phyloP scores from a whole-genome alignment of 1,140 invertebrate species.

The Penaeus chinensis region DNA sequence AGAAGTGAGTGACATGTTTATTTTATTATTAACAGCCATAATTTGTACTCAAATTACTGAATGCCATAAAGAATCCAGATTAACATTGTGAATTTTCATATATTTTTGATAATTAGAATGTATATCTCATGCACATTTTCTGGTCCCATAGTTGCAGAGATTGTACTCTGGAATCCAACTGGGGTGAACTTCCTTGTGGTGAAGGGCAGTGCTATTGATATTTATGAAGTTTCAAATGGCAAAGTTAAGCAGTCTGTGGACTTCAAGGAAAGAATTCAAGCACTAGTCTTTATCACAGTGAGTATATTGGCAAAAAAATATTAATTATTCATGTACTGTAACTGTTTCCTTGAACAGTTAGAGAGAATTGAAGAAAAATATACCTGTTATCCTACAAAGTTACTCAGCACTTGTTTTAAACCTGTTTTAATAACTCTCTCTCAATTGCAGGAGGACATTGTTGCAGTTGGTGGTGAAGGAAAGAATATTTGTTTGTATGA shows the following conservation, averaged over 20 bases:
- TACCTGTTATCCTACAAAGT: too few relatives aligned
- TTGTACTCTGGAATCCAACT: conserved; percentile 72
- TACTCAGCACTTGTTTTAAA: not conserved
- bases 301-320: not conserved
- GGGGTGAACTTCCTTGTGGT: conserved; percentile 81
- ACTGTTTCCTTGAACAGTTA: too few relatives aligned
- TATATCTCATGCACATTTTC: not conserved
- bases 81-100: not conserved
- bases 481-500: conserved; percentile 77
- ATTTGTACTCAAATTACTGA: too few relatives aligned
- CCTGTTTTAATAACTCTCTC: not conserved
- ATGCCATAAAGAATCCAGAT: too few relatives aligned
- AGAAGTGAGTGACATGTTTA: too few relatives aligned
- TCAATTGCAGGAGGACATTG: conserved; percentile 71
- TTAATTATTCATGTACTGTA: too few relatives aligned
- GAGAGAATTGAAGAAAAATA: too few relatives aligned
- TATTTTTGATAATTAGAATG: not conserved
- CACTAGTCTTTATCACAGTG: conserved; percentile 45
- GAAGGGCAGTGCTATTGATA: conserved; percentile 77
- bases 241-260: conserved; percentile 66
- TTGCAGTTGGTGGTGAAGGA: conserved; percentile 79
- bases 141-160: conserved; percentile 65
- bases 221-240: conserved; percentile 81
- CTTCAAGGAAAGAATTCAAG: conserved; percentile 26
- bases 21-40: too few relatives aligned